These are phyloP conservation scores for Acipenser ruthenus DNA, from an alignment of 2,797 vertebrate species.

Conservation along the genomic window DNA sequence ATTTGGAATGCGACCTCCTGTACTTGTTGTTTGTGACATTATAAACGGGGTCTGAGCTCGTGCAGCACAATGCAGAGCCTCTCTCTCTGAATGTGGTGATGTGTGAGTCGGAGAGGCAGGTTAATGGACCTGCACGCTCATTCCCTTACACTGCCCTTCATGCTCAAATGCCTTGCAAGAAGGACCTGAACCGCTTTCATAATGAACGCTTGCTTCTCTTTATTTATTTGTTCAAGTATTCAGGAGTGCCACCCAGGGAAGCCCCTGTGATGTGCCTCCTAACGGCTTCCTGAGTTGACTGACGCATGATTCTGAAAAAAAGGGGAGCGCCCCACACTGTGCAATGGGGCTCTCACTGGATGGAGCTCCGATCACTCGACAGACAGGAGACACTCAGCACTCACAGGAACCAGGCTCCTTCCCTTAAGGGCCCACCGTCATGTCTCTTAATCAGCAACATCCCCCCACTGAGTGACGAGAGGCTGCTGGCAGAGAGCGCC, in stretches of 20 bases:
- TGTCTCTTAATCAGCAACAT: constrained; percentile 56
- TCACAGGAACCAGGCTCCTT: constrained; percentile 45
- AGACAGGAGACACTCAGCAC: constrained; percentile 39
- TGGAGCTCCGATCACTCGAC: constrained; percentile 46
- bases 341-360: constrained; percentile 42
- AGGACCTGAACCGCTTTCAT: too few relatives aligned
- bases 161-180: too few relatives aligned
- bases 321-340: constrained; percentile 28
- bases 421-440: constrained; percentile 31
- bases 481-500: constrained; percentile 17
- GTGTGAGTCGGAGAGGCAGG: too few relatives aligned
- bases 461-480: constrained; percentile 51
- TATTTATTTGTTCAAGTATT: constrained; percentile 33
- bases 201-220: too few relatives aligned
- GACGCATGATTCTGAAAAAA: constrained; percentile 29
- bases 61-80: too few relatives aligned
- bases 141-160: too few relatives aligned
- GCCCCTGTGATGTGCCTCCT: constrained; percentile 18
- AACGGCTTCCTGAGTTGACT: constrained; percentile 24
- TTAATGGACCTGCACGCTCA: too few relatives aligned
- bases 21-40: too few relatives aligned
- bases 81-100: too few relatives aligned
- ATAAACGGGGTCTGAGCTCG: too few relatives aligned
- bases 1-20: too few relatives aligned
- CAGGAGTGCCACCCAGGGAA: constrained; percentile 21